Conservation (phyloP, 2,888 invertebrate genomes). For the Smittia sp. region DNA sequence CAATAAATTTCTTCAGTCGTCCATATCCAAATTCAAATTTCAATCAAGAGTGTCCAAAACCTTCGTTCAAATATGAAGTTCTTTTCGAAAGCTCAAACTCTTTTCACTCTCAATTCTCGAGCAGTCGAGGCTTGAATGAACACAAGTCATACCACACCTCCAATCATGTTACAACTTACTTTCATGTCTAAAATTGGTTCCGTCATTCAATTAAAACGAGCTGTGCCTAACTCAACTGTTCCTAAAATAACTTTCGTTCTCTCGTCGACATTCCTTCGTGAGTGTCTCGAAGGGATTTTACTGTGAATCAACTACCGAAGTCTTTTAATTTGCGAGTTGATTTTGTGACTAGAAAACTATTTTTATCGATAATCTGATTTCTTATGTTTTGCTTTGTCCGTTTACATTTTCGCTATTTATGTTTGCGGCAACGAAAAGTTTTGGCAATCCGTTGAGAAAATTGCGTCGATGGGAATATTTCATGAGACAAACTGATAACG, state of each 20-base stretch:
- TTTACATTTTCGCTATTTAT: background rate
- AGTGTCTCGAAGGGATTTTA: background rate
- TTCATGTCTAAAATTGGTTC: slow-evolving; percentile 31
- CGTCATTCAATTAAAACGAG: background rate
- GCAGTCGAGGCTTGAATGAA: too few species aligned
- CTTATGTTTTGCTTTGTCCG: background rate
- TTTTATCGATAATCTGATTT: slow-evolving; percentile 8
- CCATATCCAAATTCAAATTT: too few species aligned
- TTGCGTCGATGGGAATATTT: slow-evolving; percentile 10
- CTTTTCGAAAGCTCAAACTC: too few species aligned
- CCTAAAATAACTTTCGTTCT: slow-evolving; percentile 35
- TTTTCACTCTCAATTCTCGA: too few species aligned
- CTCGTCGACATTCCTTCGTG: background rate
- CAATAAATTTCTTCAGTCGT: too few species aligned
- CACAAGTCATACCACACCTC: too few species aligned
- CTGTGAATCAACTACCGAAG: slow-evolving; percentile 14
- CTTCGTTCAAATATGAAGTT: too few species aligned
- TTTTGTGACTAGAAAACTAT: background rate
- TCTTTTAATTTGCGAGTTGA: background rate
- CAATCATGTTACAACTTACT: background rate
- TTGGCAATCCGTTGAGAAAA: background rate
- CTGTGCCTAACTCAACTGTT: background rate
- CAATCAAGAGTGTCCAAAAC: too few species aligned
- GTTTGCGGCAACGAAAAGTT: background rate
- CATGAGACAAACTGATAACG: background rate